These are phyloP conservation scores for Mastomys natalensis DNA, from an alignment of 2,113 vertebrate genomes.

Conservation along the genomic window DNA sequence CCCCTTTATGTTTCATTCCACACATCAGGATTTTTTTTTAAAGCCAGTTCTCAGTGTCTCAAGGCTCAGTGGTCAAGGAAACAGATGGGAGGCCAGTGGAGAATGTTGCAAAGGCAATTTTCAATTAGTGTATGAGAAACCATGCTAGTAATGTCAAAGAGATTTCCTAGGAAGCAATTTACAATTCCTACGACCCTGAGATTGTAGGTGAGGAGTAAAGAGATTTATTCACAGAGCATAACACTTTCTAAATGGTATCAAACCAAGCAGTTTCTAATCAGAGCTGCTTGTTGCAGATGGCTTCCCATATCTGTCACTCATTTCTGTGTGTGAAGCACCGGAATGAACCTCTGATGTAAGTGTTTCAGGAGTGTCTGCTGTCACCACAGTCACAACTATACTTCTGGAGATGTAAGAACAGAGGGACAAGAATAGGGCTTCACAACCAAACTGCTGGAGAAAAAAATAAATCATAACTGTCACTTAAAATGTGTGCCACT, in stretches of 20 bases:
- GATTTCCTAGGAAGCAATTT: not conserved
- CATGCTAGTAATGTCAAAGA: not conserved
- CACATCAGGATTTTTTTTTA: not conserved
- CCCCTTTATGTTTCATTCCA: not conserved
- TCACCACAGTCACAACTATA: not conserved
- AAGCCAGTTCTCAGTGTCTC: not conserved
- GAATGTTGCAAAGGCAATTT: not conserved
- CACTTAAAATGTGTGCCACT: not conserved
- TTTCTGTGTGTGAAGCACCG: not conserved
- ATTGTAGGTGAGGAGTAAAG: not conserved
- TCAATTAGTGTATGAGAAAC: not conserved
- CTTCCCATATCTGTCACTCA: not conserved
- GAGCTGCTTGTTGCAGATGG: not conserved
- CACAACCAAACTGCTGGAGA: not conserved
- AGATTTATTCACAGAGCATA: not conserved
- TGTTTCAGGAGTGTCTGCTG: not conserved
- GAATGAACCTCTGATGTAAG: not conserved
- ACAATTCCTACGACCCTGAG: not conserved
- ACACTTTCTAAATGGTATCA: not conserved
- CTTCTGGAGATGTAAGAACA: not conserved
- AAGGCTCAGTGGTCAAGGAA: not conserved
- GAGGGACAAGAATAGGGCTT: not conserved
- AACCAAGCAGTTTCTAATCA: not conserved
- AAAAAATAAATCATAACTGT: not conserved
- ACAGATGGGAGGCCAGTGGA: not conserved